A percentile compares a stretch with the other conserved stretches of the same genome.
These are phyloP conservation scores for Synergus laeviventris DNA, from an alignment of 2,888 invertebrate genomes.

Conservation along the genomic window DNA sequence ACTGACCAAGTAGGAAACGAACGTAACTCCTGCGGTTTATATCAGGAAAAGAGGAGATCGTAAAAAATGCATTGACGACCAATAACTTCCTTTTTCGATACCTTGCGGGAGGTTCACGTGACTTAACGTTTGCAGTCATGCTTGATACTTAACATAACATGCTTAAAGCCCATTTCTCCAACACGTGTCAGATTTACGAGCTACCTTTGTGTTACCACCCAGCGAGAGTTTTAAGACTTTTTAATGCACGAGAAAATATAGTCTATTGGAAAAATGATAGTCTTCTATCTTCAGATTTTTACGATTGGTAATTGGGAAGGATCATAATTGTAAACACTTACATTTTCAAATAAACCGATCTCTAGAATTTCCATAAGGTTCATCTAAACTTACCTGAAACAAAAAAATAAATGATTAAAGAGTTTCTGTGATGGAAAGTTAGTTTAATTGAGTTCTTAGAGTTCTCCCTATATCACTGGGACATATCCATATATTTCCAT, in stretches of 20 bases:
- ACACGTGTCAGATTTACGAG: constrained; percentile 38
- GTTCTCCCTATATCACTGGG: neutral
- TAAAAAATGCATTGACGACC: constrained; percentile 21
- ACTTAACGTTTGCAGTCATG: constrained; percentile 11
- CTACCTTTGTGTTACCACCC: constrained; percentile 34
- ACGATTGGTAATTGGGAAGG: neutral
- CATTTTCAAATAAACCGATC: neutral
- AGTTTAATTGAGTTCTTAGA: neutral
- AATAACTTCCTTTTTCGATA: constrained; percentile 40
- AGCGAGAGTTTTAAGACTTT: constrained; percentile 2
- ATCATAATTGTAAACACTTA: neutral
- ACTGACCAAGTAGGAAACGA: neutral
- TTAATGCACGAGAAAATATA: constrained; percentile 22
- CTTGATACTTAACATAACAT: constrained; percentile 18
- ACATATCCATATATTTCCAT: neutral
- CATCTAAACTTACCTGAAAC: neutral
- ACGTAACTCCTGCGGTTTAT: constrained; percentile 19
- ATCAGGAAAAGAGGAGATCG: neutral
- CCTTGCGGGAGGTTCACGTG: constrained; percentile 18
- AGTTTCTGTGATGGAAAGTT: neutral
- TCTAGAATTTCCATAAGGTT: neutral
- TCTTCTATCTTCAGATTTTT: neutral
- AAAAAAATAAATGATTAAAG: neutral
- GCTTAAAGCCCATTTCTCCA: constrained; percentile 27
- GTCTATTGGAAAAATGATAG: neutral